Conservation (phyloP, 1,140 invertebrate genomes). For the Cepaea nemoralis region DNA sequence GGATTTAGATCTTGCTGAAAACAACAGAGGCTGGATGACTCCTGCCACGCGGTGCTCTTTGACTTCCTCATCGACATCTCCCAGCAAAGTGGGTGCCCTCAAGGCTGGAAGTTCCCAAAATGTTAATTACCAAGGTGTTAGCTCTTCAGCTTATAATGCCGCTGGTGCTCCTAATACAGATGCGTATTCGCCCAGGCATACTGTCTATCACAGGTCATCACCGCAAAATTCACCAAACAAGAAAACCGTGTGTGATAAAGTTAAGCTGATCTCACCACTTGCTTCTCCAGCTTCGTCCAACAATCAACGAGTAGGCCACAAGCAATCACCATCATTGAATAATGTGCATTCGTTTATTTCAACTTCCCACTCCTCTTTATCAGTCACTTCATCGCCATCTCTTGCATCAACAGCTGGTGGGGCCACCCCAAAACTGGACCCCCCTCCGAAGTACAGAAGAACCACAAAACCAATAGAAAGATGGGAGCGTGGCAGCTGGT, state of each 20-base stretch:
- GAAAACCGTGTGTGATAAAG: constrained; percentile 13
- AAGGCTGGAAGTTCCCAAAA: constrained; percentile 22
- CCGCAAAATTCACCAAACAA: not conserved
- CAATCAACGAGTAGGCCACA: not conserved
- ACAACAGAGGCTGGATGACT: constrained; percentile 1
- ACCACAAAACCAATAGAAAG: constrained; percentile 22
- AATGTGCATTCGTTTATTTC: not conserved
- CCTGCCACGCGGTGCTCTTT: not conserved
- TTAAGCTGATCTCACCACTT: constrained; percentile 28
- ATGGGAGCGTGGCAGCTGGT: constrained; percentile 39
- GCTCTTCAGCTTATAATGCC: not conserved
- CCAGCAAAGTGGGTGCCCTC: constrained; percentile 22
- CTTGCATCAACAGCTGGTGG: not conserved
- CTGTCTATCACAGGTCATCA: not conserved
- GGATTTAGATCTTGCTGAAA: not conserved
- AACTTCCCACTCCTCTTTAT: not conserved
- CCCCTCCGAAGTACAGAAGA: constrained; percentile 54
- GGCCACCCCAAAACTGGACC: constrained; percentile 60
- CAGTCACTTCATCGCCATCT: not conserved
- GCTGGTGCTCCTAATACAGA: not conserved
- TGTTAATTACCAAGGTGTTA: not conserved
- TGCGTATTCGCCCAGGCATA: not conserved
- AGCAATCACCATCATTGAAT: not conserved
- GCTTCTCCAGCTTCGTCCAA: not conserved
- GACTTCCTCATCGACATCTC: constrained; percentile 13